These are phyloP conservation scores for Camptogramma bilineatum DNA, from an alignment of 2,888 invertebrate genomes.

Conservation along the genomic window DNA sequence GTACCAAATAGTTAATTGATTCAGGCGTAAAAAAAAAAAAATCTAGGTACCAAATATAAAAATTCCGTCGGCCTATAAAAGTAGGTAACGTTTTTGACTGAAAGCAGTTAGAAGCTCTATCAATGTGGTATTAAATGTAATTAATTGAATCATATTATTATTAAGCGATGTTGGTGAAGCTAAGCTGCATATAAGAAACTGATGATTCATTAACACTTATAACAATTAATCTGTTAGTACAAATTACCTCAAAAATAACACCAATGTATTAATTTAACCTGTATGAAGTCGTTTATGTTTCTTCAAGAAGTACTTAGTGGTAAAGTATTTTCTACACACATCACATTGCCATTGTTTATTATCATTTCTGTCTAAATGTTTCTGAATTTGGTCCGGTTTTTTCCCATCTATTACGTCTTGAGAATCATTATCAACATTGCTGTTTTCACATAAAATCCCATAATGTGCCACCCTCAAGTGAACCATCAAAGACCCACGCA, in stretches of 20 bases:
- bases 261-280: constrained; percentile 84
- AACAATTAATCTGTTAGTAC: constrained; percentile 70
- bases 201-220: constrained; percentile 1
- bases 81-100: neutral
- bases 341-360: constrained; percentile 95
- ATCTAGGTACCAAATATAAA: too few relatives aligned
- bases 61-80: neutral
- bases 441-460: constrained; percentile 76
- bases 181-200: constrained; percentile 18
- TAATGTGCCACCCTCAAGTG: constrained; percentile 92
- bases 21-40: too few relatives aligned
- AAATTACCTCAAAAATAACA: constrained; percentile 79
- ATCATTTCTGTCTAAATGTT: constrained; percentile 76
- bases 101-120: constrained; percentile 25
- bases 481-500: constrained; percentile 92
- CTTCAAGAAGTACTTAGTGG: constrained; percentile 95
- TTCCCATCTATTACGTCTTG: constrained; percentile 49
- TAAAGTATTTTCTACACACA: constrained; percentile 93
- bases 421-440: constrained; percentile 40
- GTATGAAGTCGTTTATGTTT: constrained; percentile 95
- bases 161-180: constrained; percentile 24
- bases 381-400: constrained; percentile 46
- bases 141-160: constrained; percentile 21
- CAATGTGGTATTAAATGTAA: constrained; percentile 33
- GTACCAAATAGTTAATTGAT: too few relatives aligned